phyloP scores from a whole-genome alignment of 1,140 invertebrate species.

The Lepidurus apus region DNA sequence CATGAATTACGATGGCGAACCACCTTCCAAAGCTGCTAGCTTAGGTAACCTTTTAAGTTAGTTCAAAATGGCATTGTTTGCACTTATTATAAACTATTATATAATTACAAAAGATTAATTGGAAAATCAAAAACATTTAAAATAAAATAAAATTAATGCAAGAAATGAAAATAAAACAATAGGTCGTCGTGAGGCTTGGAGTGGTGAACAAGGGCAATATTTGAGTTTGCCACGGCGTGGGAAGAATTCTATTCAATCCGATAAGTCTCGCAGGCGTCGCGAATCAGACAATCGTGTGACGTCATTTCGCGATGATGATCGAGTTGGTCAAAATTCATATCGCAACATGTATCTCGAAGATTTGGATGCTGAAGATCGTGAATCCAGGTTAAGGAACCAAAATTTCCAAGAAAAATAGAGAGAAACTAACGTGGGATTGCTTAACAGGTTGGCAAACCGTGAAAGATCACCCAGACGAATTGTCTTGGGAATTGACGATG shows the following conservation, averaged over 20 bases:
- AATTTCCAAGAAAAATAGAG: background rate
- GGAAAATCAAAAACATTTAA: background rate
- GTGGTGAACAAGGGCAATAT: conserved; percentile 22
- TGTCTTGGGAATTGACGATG: background rate
- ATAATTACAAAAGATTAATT: background rate
- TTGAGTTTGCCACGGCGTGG: conserved; percentile 24
- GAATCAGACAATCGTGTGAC: background rate
- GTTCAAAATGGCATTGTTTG: background rate
- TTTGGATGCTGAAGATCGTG: background rate
- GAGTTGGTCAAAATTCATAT: background rate
- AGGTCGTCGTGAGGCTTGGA: conserved; percentile 32
- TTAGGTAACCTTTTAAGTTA: background rate
- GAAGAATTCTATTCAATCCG: background rate
- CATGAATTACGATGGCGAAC: background rate
- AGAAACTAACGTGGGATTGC: background rate
- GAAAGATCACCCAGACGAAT: background rate
- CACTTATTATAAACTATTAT: background rate
- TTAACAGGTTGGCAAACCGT: background rate
- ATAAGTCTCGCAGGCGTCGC: conserved; percentile 15
- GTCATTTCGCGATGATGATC: background rate
- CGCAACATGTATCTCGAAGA: conserved; percentile 7
- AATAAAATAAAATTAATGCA: background rate
- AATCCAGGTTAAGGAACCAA: background rate
- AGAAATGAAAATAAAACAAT: background rate
- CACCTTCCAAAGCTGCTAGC: background rate